Conservation (phyloP, 2,888 invertebrate genomes). For the Tetranychus piercei region DNA sequence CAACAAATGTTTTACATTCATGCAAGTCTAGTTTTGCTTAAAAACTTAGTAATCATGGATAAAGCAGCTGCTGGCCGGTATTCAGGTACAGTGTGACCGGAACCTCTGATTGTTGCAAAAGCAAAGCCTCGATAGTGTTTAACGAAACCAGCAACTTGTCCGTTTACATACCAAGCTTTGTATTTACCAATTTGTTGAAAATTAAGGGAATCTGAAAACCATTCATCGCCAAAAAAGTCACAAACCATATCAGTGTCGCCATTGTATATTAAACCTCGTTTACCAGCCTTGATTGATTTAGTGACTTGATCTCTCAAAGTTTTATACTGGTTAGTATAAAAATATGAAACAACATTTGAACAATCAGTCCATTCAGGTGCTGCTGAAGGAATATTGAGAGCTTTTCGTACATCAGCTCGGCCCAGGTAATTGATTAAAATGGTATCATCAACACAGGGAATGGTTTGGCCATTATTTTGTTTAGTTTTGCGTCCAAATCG, state of each 20-base stretch:
- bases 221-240: slow-evolving; percentile 37
- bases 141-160: slow-evolving; percentile 32
- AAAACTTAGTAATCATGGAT: too few relatives aligned
- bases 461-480: too few relatives aligned
- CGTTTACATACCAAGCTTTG: slow-evolving; percentile 30
- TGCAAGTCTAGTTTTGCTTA: too few relatives aligned
- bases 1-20: too few relatives aligned
- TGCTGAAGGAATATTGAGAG: slow-evolving; percentile 25
- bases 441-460: slow-evolving; percentile 25
- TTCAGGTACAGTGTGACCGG: slow-evolving; percentile 35
- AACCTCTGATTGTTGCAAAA: slow-evolving; percentile 29
- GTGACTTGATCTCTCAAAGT: slow-evolving; percentile 23
- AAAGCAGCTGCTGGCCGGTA: slow-evolving; percentile 32
- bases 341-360: too few relatives aligned
- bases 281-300: slow-evolving; percentile 15
- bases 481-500: too few relatives aligned
- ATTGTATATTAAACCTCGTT: slow-evolving; percentile 34
- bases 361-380: not conserved
- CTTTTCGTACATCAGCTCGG: slow-evolving; percentile 25
- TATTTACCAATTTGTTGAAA: slow-evolving; percentile 18
- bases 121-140: slow-evolving; percentile 28
- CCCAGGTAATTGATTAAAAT: slow-evolving; percentile 25
- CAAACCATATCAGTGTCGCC: slow-evolving; percentile 38
- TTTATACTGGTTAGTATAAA: slow-evolving; percentile 23
- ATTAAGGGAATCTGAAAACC: slow-evolving; percentile 34